phyloP scores from a whole-genome alignment of 1,140 invertebrate genomes.

The Camponotus vicinus region DNA sequence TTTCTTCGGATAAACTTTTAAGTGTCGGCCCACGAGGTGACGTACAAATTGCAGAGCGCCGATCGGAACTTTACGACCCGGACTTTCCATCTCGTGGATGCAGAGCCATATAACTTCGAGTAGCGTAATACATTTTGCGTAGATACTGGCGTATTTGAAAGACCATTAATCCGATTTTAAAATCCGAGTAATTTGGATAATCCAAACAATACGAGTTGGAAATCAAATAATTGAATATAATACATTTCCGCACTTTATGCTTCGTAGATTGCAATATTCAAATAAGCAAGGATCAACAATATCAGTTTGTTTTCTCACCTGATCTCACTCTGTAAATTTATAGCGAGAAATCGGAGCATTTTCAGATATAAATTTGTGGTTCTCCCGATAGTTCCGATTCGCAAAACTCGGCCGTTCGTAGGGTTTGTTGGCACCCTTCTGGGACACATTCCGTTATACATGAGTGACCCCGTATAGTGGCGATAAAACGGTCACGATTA shows the following conservation, averaged over 20 bases:
- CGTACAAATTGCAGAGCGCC: conserved; percentile 15
- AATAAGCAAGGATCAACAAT: not conserved
- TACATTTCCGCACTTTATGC: not conserved
- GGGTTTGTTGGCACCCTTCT: conserved; percentile 9
- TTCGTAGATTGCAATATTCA: not conserved
- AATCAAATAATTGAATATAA: not conserved
- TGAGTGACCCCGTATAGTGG: not conserved
- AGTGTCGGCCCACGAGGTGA: conserved; percentile 18
- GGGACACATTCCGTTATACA: conserved; percentile 1
- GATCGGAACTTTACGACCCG: conserved; percentile 38
- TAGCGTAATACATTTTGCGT: not conserved
- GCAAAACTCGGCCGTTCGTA: not conserved
- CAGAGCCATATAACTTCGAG: not conserved
- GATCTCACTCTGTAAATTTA: not conserved
- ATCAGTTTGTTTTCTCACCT: not conserved
- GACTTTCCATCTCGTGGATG: conserved; percentile 1
- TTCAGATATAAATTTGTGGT: conserved; percentile 22
- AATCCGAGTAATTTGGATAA: not conserved
- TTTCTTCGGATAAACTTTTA: conserved; percentile 42
- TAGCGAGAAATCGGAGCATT: conserved; percentile 1
- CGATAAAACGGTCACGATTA: conserved; percentile 48
- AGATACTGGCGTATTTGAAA: not conserved
- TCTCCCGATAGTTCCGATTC: not conserved
- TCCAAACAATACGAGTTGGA: not conserved
- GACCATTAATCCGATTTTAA: not conserved